These are phyloP conservation scores for Triplophysa bombifrons DNA, from an alignment of 2,797 vertebrate genomes.

Conservation along the genomic window DNA sequence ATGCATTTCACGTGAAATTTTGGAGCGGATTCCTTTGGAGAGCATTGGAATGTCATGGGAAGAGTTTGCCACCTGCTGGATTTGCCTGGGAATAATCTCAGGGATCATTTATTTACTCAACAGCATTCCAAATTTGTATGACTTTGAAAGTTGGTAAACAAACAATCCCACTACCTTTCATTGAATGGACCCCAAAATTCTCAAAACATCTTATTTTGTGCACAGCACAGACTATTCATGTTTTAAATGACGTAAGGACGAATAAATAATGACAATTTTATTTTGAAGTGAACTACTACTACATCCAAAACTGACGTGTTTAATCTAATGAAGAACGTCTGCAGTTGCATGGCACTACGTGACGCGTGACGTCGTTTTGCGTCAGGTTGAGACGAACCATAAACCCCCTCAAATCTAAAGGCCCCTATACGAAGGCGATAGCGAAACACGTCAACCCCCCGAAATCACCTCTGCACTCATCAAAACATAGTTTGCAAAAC, in stretches of 20 bases:
- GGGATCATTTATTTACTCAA: no score
- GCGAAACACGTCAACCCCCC: slow-evolving; percentile 20
- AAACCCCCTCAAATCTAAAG: slow-evolving; percentile 20
- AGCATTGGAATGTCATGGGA: slow-evolving; percentile 59
- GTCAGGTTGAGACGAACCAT: slow-evolving; percentile 23
- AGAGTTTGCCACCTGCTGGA: slow-evolving; percentile 75
- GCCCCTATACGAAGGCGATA: slow-evolving; percentile 22
- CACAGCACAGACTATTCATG: no score
- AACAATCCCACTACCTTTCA: no score
- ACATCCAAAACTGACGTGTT: not conserved
- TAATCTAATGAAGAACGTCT: not conserved
- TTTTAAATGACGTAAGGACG: no score
- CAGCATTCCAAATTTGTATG: no score
- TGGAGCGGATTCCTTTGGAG: not conserved
- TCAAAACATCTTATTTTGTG: no score
- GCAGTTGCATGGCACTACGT: not conserved
- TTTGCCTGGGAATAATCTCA: slow-evolving; percentile 19
- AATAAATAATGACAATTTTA: no score
- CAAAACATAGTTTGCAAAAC: slow-evolving; percentile 42
- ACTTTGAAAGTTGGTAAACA: no score
- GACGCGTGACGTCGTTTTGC: slow-evolving; percentile 3
- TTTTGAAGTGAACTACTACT: not conserved
- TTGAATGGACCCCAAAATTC: no score
- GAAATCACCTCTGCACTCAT: slow-evolving; percentile 17
- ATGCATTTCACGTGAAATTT: not conserved